Conservation (phyloP, 2,113 vertebrate genomes). For the Petaurus breviceps region DNA sequence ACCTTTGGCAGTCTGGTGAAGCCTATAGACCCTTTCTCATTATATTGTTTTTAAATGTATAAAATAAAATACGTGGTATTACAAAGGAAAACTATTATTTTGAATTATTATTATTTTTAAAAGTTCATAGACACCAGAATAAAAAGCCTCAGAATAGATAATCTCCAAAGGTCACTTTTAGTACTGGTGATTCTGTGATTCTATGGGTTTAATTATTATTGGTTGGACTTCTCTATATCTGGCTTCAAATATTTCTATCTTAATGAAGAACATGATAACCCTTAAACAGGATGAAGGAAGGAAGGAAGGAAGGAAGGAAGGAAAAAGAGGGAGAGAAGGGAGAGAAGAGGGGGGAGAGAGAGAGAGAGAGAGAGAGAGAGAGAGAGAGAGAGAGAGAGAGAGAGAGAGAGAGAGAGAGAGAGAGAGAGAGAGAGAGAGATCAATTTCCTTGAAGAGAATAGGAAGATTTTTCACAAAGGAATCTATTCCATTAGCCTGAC, state of each 20-base stretch:
- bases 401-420: background rate
- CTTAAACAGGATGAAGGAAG: background rate
- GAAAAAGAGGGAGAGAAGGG: too few species aligned
- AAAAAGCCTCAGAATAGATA: too few species aligned
- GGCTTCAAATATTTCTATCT: background rate
- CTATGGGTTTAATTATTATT: background rate
- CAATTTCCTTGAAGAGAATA: background rate
- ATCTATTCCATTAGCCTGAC: background rate
- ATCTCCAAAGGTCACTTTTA: too few species aligned
- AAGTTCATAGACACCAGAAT: background rate
- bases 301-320: too few species aligned
- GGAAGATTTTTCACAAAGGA: background rate
- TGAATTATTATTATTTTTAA: background rate
- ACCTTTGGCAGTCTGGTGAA: background rate
- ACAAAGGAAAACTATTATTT: background rate
- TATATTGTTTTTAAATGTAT: background rate
- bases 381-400: background rate
- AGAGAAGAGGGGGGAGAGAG: fast-evolving
- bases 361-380: background rate
- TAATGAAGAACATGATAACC: background rate
- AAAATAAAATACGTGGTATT: background rate
- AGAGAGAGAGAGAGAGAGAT: background rate
- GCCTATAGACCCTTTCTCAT: background rate
- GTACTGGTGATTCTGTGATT: background rate
- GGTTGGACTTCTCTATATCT: background rate